A percentile compares a stretch with the other conserved stretches of the same genome.
These are phyloP conservation scores for Portevinia maculata DNA, from an alignment of 2,888 invertebrate genomes.

Conservation along the genomic window DNA sequence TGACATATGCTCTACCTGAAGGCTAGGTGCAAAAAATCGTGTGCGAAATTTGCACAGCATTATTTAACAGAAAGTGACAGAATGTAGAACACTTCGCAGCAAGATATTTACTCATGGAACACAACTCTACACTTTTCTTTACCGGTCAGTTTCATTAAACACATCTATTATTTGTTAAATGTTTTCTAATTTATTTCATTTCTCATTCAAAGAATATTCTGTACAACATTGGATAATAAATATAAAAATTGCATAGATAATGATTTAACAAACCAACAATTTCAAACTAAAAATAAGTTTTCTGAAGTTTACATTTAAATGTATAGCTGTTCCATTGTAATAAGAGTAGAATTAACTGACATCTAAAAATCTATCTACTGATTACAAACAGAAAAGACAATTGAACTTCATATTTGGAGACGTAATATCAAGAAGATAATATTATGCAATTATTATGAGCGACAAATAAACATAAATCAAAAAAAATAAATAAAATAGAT, in stretches of 20 bases:
- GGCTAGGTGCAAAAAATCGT: too few relatives aligned
- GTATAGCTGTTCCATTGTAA: conserved; percentile 42
- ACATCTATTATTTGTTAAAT: too few relatives aligned
- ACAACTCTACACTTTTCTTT: too few relatives aligned
- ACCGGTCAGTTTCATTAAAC: too few relatives aligned
- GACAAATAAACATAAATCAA: conserved; percentile 6
- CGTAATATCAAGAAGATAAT: neutral
- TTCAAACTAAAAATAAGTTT: conserved; percentile 21
- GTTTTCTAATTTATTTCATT: too few relatives aligned
- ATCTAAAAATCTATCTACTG: neutral
- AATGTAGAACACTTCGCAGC: too few relatives aligned
- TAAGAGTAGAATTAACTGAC: neutral
- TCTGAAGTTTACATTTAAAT: conserved; percentile 13
- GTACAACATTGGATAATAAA: conserved; percentile 52
- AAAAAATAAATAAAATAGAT: neutral
- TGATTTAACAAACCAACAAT: conserved; percentile 43
- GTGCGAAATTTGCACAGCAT: too few relatives aligned
- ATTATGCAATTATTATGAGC: neutral
- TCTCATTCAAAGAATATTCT: conserved; percentile 1
- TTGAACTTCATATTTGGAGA: neutral
- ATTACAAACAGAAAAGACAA: neutral
- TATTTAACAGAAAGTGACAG: too few relatives aligned
- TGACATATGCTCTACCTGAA: too few relatives aligned
- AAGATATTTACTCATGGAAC: too few relatives aligned
- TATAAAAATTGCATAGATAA: conserved; percentile 21